Evolutionary conservation across 2,888 invertebrate species (phyloP).

Genomic region (Mesorhabditis belari): DNA sequence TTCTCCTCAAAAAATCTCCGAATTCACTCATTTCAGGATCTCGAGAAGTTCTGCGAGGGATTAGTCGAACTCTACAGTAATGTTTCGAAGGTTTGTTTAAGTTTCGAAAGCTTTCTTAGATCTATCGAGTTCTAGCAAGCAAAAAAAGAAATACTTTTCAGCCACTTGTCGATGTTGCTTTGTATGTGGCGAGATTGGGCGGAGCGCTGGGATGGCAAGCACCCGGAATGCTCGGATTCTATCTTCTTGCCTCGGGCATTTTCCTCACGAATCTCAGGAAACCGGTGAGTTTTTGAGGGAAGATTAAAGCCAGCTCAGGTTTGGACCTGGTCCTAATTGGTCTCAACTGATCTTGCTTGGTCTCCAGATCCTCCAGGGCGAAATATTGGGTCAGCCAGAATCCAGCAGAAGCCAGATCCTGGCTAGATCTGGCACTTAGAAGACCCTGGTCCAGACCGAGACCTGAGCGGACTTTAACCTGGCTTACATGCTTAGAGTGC

Average conservation of each 20-base stretch:
- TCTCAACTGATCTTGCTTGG: too few species aligned
- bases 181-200: conserved; percentile 83
- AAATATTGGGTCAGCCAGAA: too few species aligned
- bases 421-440: too few species aligned
- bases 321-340: too few species aligned
- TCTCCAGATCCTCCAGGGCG: too few species aligned
- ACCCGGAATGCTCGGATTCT: conserved; percentile 78
- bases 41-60: conserved; percentile 92
- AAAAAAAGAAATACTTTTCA: too few species aligned
- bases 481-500: too few species aligned
- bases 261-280: conserved; percentile 64
- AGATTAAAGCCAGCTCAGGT: not conserved
- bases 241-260: conserved; percentile 77
- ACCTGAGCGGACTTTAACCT: too few species aligned
- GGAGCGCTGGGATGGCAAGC: conserved; percentile 77
- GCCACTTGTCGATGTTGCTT: conserved; percentile 84
- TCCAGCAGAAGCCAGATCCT: too few species aligned
- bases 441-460: too few species aligned
- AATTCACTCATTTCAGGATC: conserved; percentile 88
- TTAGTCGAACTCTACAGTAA: conserved; percentile 92
- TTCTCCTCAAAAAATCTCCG: conserved; percentile 82
- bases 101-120: conserved; percentile 51
- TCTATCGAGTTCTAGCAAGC: conserved; percentile 61
- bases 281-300: conserved; percentile 23
- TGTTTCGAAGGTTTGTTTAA: conserved; percentile 69